A percentile compares a stretch with the other conserved stretches of the same genome.
Conservation (phyloP, 2,113 vertebrate species). For the Nothoprocta pentlandii region DNA sequence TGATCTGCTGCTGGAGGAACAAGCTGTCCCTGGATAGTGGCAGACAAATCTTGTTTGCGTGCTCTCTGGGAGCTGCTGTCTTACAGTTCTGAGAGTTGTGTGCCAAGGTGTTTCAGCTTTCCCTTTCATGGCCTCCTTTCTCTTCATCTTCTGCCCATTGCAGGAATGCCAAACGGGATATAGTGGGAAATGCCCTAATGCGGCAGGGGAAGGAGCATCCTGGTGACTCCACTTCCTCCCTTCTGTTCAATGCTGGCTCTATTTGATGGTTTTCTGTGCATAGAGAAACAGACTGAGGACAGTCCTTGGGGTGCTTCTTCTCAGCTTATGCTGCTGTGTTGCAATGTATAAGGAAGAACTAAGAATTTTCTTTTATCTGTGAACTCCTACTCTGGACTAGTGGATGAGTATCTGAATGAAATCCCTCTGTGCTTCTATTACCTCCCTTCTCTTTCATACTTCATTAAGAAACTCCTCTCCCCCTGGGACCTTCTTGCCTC, state of each 20-base stretch:
- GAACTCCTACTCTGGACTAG: neutral
- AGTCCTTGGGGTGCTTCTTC: neutral
- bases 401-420: neutral
- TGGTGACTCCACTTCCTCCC: accelerated
- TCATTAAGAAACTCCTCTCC: neutral
- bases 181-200: neutral
- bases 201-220: neutral
- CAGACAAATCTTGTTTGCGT: neutral
- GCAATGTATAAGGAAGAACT: too few relatives aligned
- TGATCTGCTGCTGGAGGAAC: neutral
- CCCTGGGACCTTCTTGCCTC: neutral
- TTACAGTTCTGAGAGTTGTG: neutral
- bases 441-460: neutral
- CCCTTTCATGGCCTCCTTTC: neutral
- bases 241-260: accelerated
- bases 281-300: neutral
- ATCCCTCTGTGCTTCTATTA: neutral
- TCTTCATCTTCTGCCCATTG: neutral
- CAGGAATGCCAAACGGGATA: neutral
- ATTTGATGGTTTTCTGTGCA: neutral
- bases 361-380: neutral
- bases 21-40: neutral
- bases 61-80: neutral
- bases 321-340: neutral
- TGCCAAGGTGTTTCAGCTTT: neutral